A percentile compares a stretch with the other conserved stretches of the same genome.
These are phyloP conservation scores for Rutpela maculata DNA, from an alignment of 2,888 invertebrate species.

Conservation along the genomic window DNA sequence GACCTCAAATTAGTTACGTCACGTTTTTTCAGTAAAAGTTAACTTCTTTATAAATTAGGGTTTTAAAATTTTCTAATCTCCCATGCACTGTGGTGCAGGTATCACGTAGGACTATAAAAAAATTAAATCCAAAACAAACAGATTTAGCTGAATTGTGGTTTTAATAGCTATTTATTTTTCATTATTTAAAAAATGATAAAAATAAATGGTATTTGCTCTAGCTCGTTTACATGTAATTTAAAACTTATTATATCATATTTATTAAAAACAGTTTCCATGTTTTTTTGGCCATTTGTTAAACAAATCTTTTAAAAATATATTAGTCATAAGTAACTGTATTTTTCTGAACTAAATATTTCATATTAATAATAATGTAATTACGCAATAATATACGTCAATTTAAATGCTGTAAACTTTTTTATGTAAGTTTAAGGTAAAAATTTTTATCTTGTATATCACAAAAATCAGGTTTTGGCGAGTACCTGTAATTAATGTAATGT, in stretches of 20 bases:
- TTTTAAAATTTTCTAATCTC: conserved; percentile 12
- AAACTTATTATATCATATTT: neutral
- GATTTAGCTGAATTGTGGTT: conserved; percentile 1
- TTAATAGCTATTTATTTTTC: conserved; percentile 13
- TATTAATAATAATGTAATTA: neutral
- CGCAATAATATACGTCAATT: neutral
- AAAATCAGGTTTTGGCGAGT: neutral
- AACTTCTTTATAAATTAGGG: neutral
- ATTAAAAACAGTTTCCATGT: neutral
- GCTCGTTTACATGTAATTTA: neutral
- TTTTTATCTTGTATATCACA: neutral
- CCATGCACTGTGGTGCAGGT: neutral
- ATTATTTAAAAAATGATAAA: conserved; percentile 1
- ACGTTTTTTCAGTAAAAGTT: neutral
- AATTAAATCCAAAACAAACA: conserved; percentile 14
- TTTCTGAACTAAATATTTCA: neutral
- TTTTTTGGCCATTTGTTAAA: neutral
- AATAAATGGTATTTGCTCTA: neutral
- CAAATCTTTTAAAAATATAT: neutral
- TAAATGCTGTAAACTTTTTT: neutral
- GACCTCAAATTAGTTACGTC: conserved; percentile 9
- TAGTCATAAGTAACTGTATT: neutral
- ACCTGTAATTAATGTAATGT: neutral
- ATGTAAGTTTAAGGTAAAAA: neutral
- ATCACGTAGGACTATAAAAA: conserved; percentile 22